Evolutionary conservation across 2,113 vertebrate genomes (phyloP).

Genomic region (Abramis brama): DNA sequence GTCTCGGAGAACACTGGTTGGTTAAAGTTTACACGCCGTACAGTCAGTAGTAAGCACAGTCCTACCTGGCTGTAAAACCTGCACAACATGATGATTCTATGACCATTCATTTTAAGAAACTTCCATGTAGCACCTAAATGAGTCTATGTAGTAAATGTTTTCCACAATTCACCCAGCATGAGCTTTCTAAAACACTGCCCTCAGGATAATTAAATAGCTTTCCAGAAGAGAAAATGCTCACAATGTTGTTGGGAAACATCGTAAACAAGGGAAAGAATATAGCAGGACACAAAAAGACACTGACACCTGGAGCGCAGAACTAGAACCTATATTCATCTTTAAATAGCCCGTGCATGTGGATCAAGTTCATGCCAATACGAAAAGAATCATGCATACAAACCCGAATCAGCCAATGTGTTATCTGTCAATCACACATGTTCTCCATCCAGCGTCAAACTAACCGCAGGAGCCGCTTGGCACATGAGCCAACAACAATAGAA

Average conservation of each 20-base stretch:
- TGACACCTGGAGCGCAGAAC: background rate
- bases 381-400: slow-evolving; percentile 64
- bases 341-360: background rate
- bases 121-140: background rate
- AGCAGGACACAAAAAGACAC: background rate
- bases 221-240: background rate
- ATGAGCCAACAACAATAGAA: slow-evolving; percentile 71
- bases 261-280: background rate
- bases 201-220: background rate
- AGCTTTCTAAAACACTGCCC: background rate
- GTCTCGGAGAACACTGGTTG: background rate
- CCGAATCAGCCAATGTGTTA: slow-evolving; percentile 57
- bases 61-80: background rate
- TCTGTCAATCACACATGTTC: slow-evolving; percentile 61
- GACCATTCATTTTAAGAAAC: background rate
- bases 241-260: background rate
- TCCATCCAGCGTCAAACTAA: slow-evolving; percentile 37
- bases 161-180: background rate
- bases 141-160: background rate
- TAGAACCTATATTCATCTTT: background rate
- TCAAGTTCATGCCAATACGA: background rate
- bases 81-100: background rate
- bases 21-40: background rate
- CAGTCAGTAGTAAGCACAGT: no score
- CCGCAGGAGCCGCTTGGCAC: slow-evolving; percentile 66